These are phyloP conservation scores for Glaucomys volans DNA, from an alignment of 2,113 vertebrate species.

Conservation along the genomic window DNA sequence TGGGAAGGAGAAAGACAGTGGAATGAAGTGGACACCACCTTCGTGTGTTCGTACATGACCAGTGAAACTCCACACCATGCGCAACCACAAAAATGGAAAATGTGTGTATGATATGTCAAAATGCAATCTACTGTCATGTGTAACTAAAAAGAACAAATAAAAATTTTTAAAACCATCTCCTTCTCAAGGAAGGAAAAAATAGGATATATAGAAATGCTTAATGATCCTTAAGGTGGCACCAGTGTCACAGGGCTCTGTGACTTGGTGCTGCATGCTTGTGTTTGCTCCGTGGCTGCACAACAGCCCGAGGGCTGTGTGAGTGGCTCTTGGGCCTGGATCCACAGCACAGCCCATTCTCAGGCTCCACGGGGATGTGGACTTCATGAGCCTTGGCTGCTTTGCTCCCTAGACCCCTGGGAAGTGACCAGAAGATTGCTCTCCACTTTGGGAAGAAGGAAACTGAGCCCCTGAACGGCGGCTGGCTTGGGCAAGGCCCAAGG, in stretches of 20 bases:
- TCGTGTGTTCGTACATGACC: too few relatives aligned
- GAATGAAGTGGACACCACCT: too few relatives aligned
- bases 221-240: not conserved
- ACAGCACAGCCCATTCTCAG: fast-evolving
- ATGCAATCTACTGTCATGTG: too few relatives aligned
- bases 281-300: not conserved
- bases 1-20: too few relatives aligned
- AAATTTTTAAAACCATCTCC: too few relatives aligned
- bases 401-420: fast-evolving
- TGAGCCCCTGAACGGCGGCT: fast-evolving
- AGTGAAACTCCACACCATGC: too few relatives aligned
- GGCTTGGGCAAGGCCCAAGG: not conserved
- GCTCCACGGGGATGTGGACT: fast-evolving
- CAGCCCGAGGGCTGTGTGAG: not conserved
- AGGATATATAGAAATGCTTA: too few relatives aligned
- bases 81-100: too few relatives aligned
- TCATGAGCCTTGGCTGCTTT: not conserved
- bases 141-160: too few relatives aligned
- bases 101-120: too few relatives aligned
- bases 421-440: not conserved
- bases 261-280: not conserved
- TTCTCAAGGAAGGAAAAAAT: not conserved
- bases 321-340: not conserved
- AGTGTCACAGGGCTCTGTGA: not conserved
- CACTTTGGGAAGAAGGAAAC: not conserved